These are phyloP conservation scores for Boloria euphrosyne DNA, from an alignment of 2,888 invertebrate genomes.

Conservation along the genomic window DNA sequence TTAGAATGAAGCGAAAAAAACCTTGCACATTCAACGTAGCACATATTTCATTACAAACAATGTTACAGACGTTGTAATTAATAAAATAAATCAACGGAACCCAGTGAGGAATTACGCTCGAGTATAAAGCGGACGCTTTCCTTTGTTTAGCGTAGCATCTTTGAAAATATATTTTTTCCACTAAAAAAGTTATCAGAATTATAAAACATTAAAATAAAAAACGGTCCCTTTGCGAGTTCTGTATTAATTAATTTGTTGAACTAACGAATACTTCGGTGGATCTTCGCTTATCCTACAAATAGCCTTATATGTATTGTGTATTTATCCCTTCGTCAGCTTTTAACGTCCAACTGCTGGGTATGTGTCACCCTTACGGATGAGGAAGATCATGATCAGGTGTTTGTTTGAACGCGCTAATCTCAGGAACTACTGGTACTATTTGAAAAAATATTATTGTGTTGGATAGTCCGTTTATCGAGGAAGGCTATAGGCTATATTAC, in stretches of 20 bases:
- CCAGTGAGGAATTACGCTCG: conserved; percentile 8
- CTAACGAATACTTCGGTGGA: conserved; percentile 1
- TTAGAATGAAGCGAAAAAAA: not conserved
- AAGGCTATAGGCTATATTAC: no score
- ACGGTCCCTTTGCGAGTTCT: not conserved
- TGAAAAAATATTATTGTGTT: no score
- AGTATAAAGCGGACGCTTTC: conserved; percentile 15
- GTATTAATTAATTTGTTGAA: conserved; percentile 8
- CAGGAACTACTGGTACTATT: no score
- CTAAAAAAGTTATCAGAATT: conserved; percentile 25
- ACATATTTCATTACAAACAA: conserved; percentile 24
- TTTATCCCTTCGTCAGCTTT: no score
- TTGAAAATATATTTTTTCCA: conserved; percentile 23
- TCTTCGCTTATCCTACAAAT: not conserved
- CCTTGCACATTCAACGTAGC: conserved; percentile 4
- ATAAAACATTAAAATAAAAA: conserved; percentile 25
- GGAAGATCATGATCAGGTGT: no score
- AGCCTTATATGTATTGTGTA: no score
- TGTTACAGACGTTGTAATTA: conserved; percentile 27
- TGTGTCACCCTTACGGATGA: no score
- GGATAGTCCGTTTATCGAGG: no score
- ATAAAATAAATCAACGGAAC: conserved; percentile 28
- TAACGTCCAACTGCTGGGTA: no score
- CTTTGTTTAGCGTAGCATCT: conserved; percentile 27
- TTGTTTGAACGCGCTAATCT: no score